Evolutionary conservation across 35 echinoderm and acorn worm genomes (phyloP).

Genomic region (Lytechinus pictus): DNA sequence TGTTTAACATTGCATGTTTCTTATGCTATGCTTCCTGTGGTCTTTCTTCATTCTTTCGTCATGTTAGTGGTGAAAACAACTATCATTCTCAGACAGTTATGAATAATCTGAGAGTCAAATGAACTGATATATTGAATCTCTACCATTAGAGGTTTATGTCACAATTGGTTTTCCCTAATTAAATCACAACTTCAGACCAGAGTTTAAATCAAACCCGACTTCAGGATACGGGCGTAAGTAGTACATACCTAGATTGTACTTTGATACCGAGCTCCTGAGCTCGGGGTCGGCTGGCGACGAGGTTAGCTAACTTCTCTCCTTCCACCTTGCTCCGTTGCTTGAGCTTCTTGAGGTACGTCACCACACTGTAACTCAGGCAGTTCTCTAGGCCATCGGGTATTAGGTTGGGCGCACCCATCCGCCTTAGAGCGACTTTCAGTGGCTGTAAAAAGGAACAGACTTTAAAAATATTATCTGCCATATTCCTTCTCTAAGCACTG

Average conservation of each 20-base stretch:
- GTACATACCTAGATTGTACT: constrained; percentile 86
- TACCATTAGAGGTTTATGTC: too few relatives aligned
- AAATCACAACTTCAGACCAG: too few relatives aligned
- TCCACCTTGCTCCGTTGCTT: constrained; percentile 99
- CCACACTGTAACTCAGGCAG: constrained; percentile 96
- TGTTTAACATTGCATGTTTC: too few relatives aligned
- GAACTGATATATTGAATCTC: too few relatives aligned
- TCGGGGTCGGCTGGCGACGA: constrained; percentile 71
- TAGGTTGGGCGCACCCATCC: constrained; percentile 97
- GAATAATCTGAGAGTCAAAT: too few relatives aligned
- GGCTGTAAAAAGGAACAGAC: constrained; percentile 51
- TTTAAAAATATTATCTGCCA: not conserved
- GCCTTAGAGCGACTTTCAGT: constrained; percentile 82
- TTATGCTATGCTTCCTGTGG: too few relatives aligned
- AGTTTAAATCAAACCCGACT: too few relatives aligned
- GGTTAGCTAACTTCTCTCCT: constrained; percentile 73
- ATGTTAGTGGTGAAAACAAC: too few relatives aligned
- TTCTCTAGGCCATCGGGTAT: constrained; percentile 98
- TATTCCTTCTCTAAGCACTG: too few relatives aligned
- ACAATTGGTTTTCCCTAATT: too few relatives aligned
- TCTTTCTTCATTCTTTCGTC: too few relatives aligned
- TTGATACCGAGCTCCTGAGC: constrained; percentile 71
- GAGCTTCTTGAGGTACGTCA: constrained; percentile 93
- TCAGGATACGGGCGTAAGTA: not conserved
- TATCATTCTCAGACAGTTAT: too few relatives aligned